Base-by-base conservation (phyloP, 2,113 vertebrate genomes). In the Entomyzon cyanotis region DNA sequence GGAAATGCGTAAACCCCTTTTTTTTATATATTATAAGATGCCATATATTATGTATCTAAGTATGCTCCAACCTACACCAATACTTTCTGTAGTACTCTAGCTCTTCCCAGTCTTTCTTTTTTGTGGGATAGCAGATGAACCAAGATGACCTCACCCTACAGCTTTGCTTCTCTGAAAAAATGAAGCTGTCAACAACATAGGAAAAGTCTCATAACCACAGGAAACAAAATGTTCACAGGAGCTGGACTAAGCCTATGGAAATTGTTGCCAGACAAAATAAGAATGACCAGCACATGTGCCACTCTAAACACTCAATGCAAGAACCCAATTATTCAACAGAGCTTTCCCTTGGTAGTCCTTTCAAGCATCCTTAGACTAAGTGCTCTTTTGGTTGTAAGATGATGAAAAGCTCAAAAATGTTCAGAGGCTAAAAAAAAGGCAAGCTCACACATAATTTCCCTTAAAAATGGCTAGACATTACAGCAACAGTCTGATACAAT, bases 201-300 rank as follows among this genome's bases (percentile, higher is more conserved):
- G 69, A 50, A 91, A 94, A 93, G 62, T 41, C 62, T 90, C 0
- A 0, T 79, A 96, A 91, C 84, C 70, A 69, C 96, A 93, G 94
- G 92, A 96, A 95, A 68, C 56, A 93, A 91, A 85, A 75, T 14
- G 20, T 90, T 93, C 78, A 56, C 78, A 79, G 81, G 58, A 93
- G 78, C 82, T 95, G 86, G 76, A 33, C 79, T 84, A 35, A 69
- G 55, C 13, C 47, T 69, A 4, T 55, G 50, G 64, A 87, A 37
- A 46, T 95, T 70, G 39, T 67, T 94, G 90, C 94, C 91, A 93
- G 90, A 42, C 47, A 92, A 94, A 97, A 95, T 77, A 94, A 90
- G 86, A 94, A 65, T 90, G 93, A 95, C 90, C 95, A 86, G 68
- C 42, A 81, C 11, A 9, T 70, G 44, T 93, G 69, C 83, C 89